Evolutionary conservation across 1,140 invertebrate species (phyloP).

Genomic region (Drosophila athabasca): DNA sequence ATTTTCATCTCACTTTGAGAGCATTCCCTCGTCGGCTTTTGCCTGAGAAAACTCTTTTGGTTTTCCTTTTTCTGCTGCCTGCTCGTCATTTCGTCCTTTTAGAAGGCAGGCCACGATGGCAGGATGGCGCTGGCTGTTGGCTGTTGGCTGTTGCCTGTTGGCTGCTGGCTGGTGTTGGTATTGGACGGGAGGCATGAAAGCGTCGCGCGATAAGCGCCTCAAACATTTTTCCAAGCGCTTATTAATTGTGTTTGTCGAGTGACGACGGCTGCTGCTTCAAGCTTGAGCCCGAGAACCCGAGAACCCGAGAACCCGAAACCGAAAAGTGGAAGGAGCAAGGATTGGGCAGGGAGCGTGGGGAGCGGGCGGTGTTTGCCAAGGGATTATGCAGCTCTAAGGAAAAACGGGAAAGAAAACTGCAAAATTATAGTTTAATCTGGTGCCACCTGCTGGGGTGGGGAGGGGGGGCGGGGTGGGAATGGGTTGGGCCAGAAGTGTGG

Average conservation of each 20-base stretch:
- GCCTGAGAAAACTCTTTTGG: no score
- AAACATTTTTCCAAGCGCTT: slow-evolving; percentile 73
- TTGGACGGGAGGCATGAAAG: slow-evolving; percentile 54
- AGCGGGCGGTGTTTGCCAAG: slow-evolving; percentile 39
- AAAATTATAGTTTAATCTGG: not conserved
- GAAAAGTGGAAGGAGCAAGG: not conserved
- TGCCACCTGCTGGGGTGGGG: slow-evolving; percentile 30
- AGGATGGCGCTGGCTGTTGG: no score
- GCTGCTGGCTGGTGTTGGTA: not conserved
- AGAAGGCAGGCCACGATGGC: not conserved
- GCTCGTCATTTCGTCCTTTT: no score
- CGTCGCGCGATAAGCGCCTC: slow-evolving; percentile 68
- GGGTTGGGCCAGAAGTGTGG: slow-evolving; percentile 28
- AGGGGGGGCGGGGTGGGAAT: no score
- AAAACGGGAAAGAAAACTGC: slow-evolving; percentile 1
- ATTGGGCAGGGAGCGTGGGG: no score
- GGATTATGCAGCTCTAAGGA: slow-evolving; percentile 43
- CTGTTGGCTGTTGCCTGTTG: no score
- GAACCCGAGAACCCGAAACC: no score
- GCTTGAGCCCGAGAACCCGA: not conserved
- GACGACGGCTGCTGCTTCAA: slow-evolving; percentile 45
- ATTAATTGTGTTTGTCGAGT: slow-evolving; percentile 75
- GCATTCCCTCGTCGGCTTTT: no score
- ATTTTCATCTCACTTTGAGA: no score
- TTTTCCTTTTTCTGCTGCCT: no score